Percentiles rank a stretch among this genome's conserved stretches.
Conservation (phyloP, 2,113 vertebrate genomes). For the Oostethus manadensis region DNA sequence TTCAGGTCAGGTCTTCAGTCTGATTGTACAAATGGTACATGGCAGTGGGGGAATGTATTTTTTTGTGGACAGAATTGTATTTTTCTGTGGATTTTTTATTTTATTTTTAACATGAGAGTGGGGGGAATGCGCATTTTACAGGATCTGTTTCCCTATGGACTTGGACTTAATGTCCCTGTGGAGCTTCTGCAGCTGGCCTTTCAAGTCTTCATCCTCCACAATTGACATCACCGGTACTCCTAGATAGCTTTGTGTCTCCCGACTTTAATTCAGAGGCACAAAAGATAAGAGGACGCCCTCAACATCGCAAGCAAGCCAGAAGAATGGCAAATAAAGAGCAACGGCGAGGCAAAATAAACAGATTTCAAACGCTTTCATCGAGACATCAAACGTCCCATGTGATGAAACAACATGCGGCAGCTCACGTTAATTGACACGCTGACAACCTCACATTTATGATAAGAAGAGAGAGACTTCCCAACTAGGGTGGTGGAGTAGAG, state of each 20-base stretch:
- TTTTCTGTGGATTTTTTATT: too few species aligned
- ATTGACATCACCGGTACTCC: constrained; percentile 39
- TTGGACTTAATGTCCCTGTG: constrained; percentile 12
- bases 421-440: constrained; percentile 64
- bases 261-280: constrained; percentile 39
- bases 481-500: constrained; percentile 22
- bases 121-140: too few species aligned
- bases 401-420: constrained; percentile 41
- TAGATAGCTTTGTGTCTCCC: constrained; percentile 40
- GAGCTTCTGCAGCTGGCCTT: constrained; percentile 16
- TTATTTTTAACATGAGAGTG: too few species aligned
- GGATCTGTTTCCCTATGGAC: too few species aligned
- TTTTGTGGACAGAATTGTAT: too few species aligned
- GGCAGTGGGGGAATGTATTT: too few species aligned
- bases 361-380: constrained; percentile 59
- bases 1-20: too few species aligned
- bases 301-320: constrained; percentile 29
- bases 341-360: constrained; percentile 53
- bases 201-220: constrained; percentile 30
- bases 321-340: constrained; percentile 30
- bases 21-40: too few species aligned
- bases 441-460: constrained; percentile 58
- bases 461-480: constrained; percentile 29
- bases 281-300: constrained; percentile 47
- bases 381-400: constrained; percentile 51